Evolutionary conservation across 2,888 invertebrate genomes (phyloP).

Genomic region (Mesochorus sp.): DNA sequence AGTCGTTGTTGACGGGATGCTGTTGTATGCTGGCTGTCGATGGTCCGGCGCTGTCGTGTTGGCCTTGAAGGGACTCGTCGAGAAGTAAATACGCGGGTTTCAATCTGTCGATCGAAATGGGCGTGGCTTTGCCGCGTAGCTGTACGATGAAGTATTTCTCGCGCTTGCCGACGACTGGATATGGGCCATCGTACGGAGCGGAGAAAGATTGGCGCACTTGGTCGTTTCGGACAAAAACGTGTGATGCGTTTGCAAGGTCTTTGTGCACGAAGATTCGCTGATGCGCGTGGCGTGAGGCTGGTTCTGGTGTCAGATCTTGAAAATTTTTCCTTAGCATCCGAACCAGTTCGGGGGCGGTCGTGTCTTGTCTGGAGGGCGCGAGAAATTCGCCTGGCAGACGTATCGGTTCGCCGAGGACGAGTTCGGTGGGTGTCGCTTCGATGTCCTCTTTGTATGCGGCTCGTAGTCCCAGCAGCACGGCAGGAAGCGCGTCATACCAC

Average conservation of each 20-base stretch:
- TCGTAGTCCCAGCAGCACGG: too few species aligned
- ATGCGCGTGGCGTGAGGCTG: background rate
- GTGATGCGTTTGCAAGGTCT: background rate
- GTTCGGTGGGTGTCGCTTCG: too few species aligned
- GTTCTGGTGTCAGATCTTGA: background rate
- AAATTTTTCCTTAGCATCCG: background rate
- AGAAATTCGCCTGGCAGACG: too few species aligned
- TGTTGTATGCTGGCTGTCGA: background rate
- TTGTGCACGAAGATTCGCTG: background rate
- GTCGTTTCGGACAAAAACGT: background rate
- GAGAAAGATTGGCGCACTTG: background rate
- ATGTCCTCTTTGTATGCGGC: too few species aligned
- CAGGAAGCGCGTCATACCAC: slow-evolving; percentile 67
- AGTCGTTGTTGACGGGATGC: background rate
- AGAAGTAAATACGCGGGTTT: background rate
- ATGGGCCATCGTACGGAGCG: background rate
- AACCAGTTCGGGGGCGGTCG: background rate
- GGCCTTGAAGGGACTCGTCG: background rate
- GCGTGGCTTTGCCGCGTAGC: background rate
- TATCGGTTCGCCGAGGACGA: too few species aligned
- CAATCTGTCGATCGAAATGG: background rate
- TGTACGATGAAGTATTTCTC: background rate
- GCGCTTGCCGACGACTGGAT: background rate
- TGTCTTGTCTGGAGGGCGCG: too few species aligned
- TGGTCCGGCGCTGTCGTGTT: too few species aligned